phyloP scores from a whole-genome alignment of 1,140 invertebrate genomes.

The Penaeus vannamei region DNA sequence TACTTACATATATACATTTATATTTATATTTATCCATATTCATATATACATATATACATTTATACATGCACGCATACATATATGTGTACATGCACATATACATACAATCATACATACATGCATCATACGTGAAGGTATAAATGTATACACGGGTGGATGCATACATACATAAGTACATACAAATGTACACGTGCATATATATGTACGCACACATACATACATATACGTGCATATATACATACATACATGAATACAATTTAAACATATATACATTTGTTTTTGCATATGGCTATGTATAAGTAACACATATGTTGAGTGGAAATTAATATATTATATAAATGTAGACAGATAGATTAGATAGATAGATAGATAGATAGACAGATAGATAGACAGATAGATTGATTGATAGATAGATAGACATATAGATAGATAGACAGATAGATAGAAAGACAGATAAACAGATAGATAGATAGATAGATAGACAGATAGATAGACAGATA shows the following conservation, averaged over 20 bases:
- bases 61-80: background rate
- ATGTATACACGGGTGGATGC: background rate
- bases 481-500: slow-evolving; percentile 1
- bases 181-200: background rate
- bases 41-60: background rate
- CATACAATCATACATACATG: background rate
- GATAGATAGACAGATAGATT: background rate
- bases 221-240: slow-evolving; percentile 9
- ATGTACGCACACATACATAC: slow-evolving; percentile 16
- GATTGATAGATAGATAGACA: too few species aligned
- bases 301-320: background rate
- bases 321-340: slow-evolving; percentile 4
- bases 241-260: slow-evolving; percentile 19
- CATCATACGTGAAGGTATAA: background rate
- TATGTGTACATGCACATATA: background rate
- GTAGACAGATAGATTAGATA: background rate
- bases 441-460: too few species aligned
- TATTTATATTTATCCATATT: background rate
- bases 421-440: slow-evolving; percentile 11
- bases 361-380: background rate
- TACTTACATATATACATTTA: background rate
- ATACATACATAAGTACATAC: background rate
- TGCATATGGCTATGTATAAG: background rate
- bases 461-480: slow-evolving; percentile 16
- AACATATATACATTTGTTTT: slow-evolving; percentile 33